Evolutionary conservation across 2,888 invertebrate species (phyloP), one percentile per base, ranked within the genome.

Genomic region (Temnothorax rugatulus): DNA sequence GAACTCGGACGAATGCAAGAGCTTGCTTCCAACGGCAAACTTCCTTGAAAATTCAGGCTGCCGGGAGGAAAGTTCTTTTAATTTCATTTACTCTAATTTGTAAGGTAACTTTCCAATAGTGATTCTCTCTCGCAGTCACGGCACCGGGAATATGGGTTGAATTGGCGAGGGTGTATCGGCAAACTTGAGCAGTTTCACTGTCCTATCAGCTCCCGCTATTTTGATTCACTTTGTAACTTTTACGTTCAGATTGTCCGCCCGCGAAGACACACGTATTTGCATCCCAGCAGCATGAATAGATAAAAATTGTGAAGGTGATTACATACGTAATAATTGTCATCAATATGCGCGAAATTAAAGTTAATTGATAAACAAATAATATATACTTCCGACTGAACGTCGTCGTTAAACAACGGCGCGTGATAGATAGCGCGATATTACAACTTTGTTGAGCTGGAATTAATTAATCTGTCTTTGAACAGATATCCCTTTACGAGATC

Each of bases 1-100:
- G 91, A 91, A 91, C 92, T 90, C 92, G 91, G 90, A 90, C 90
- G 91, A 92, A 91, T 92, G 93, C 93, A 93, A 91, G 93, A 93
- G 92, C 90, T 87, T 90, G 89, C 87, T 89, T 89, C 90, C 85
- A 87, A 86, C 82, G 84, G 85, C 90, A 88, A 93, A 93, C 89
- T 92, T 92, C 87, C 90, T 88, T 89, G 91, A 90, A 92, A 92
- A 92, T 91, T 87, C 90, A 86, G 90, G 89, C 90, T 91, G 90
- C 90, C 88, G 86, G 87, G 88, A 75, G 83, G 88, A 93, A 93
- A 92, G 90, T 93, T 93, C 93, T 94, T 94, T 93, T 92, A 93
- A 94, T 94, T 94, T 93, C 93, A 94, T 94, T 93, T 92, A 91
- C 93, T 92, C 91, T 94, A 94, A 94, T 94, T 94, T 94, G 93